phyloP scores from a whole-genome alignment of 2,888 invertebrate species.

The Mantis religiosa region DNA sequence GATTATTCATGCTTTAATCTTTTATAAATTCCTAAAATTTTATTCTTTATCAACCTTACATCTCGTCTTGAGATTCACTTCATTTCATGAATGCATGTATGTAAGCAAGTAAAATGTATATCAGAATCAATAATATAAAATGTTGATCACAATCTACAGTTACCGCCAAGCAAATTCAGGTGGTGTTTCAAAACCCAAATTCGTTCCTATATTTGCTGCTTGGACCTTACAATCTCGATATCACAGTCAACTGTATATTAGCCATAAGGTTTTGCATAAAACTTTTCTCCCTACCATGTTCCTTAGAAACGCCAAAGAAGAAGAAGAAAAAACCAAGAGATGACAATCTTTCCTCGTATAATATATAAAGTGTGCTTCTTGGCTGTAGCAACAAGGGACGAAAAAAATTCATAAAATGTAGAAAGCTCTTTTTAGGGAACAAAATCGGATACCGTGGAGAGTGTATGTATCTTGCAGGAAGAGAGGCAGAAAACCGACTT shows the following conservation, averaged over 20 bases:
- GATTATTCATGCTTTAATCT: too few relatives aligned
- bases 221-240: background rate
- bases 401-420: background rate
- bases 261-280: background rate
- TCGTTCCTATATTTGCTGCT: too few relatives aligned
- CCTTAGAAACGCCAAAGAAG: background rate
- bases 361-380: background rate
- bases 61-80: too few relatives aligned
- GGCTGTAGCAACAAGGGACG: background rate
- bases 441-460: background rate
- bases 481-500: conserved; percentile 6
- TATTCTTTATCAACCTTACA: too few relatives aligned
- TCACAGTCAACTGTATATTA: background rate
- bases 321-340: background rate
- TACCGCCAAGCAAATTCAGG: too few relatives aligned
- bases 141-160: too few relatives aligned
- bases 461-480: background rate
- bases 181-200: too few relatives aligned
- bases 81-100: too few relatives aligned
- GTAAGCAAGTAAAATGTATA: too few relatives aligned
- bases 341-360: background rate
- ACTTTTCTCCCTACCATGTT: background rate
- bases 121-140: too few relatives aligned
- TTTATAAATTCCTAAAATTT: too few relatives aligned
- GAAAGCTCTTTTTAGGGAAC: background rate